Conservation (phyloP, 1,140 invertebrate genomes). For the Oncopeltus fasciatus region DNA sequence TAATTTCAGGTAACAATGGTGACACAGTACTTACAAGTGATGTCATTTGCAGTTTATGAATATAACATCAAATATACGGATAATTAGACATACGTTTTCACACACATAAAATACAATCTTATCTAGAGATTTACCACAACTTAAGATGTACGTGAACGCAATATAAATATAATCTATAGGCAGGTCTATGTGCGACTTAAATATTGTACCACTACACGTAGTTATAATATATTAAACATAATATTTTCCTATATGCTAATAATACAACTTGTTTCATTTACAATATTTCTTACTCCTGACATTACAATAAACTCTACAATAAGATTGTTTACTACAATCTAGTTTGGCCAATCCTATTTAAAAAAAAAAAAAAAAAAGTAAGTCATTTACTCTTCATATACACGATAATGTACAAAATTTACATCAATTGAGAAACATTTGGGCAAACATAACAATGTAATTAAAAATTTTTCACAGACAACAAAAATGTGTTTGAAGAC, state of each 20-base stretch:
- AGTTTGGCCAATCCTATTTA: conserved; percentile 1
- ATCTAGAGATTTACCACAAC: neutral
- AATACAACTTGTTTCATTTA: conserved; percentile 12
- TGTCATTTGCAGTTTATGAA: conserved; percentile 13
- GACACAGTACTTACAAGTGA: conserved; percentile 16
- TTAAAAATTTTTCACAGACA: neutral
- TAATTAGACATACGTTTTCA: conserved; percentile 15
- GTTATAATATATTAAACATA: conserved; percentile 13
- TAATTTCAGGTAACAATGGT: conserved; percentile 18
- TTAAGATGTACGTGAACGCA: conserved; percentile 10
- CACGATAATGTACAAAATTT: conserved; percentile 17
- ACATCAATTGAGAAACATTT: conserved; percentile 10
- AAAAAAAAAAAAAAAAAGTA: neutral
- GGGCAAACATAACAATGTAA: conserved; percentile 11
- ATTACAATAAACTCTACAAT: conserved; percentile 14
- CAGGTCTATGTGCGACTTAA: conserved; percentile 18
- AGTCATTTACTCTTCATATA: conserved; percentile 8
- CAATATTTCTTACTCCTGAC: conserved; percentile 9
- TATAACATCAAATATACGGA: conserved; percentile 15
- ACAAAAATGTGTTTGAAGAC: conserved; percentile 1
- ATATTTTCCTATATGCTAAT: conserved; percentile 15
- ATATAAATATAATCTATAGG: conserved; percentile 13
- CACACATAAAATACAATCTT: conserved; percentile 18
- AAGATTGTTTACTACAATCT: conserved; percentile 5
- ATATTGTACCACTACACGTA: conserved; percentile 14